Evolutionary conservation across 1,140 invertebrate species (phyloP).

Genomic region (Steinernema feltiae): DNA sequence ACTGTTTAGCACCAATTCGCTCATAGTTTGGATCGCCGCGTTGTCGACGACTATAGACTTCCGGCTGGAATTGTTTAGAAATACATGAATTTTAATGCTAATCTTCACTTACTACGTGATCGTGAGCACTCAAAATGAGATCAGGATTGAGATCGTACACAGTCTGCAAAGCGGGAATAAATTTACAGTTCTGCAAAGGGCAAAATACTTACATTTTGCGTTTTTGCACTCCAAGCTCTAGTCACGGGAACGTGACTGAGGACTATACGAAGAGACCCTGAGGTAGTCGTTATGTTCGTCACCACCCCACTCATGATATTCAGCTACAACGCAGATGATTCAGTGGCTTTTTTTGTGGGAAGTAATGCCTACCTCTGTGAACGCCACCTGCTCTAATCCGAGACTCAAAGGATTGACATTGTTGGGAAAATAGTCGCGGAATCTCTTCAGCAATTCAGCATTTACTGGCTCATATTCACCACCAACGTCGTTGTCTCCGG

Average conservation of each 20-base stretch:
- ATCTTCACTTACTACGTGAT: slow-evolving; percentile 58
- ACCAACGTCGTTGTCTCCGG: slow-evolving; percentile 62
- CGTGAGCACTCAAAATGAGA: slow-evolving; percentile 58
- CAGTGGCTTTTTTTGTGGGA: background rate
- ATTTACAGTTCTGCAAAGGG: slow-evolving; percentile 13
- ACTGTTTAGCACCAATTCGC: background rate
- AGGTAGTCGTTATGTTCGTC: slow-evolving; percentile 15
- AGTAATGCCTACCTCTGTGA: slow-evolving; percentile 51
- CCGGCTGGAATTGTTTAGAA: slow-evolving; percentile 7
- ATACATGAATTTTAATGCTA: slow-evolving; percentile 41
- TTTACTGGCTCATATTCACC: slow-evolving; percentile 59
- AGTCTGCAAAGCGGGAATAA: background rate
- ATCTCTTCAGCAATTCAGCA: slow-evolving; percentile 52
- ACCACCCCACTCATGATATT: slow-evolving; percentile 10
- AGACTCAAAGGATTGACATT: slow-evolving; percentile 47
- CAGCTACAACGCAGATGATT: background rate
- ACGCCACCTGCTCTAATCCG: slow-evolving; percentile 49
- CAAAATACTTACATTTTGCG: background rate
- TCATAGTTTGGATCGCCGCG: background rate
- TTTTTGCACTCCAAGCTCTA: background rate
- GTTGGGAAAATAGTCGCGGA: slow-evolving; percentile 58
- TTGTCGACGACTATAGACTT: slow-evolving; percentile 1
- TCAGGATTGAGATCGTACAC: slow-evolving; percentile 39
- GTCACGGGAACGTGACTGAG: background rate
- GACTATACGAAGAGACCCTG: background rate